Evolutionary conservation across 1,140 invertebrate species (phyloP), one percentile per base, ranked within the genome.

Genomic region (Bombus waltoni): DNA sequence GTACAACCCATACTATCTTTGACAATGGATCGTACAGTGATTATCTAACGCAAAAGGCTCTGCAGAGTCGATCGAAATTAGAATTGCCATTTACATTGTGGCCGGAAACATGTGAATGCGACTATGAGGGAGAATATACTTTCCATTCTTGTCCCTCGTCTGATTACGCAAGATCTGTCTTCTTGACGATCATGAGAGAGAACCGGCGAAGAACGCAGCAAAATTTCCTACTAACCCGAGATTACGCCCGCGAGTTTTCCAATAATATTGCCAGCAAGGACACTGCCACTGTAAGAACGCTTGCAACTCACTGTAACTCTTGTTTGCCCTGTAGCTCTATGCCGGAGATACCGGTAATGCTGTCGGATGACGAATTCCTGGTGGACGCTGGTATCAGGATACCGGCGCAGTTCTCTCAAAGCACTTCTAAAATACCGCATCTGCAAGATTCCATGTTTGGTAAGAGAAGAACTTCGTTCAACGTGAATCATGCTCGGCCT

Each of bases 361-460:
- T 95, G 35, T 89, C 94, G 72, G 93, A 95, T 66, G 94, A 95
- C 78, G 96, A 96, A 75, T 96, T 96, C 86, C 93, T 96, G 78
- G 95, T 96, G 11, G 95, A 96, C 77, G 94, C 96, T 5, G 96
- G 95, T 15, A 95, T 96, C 44, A 94, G 94, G 62, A 96, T 96
- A 71, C 94, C 94, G 0, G 85, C 88, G 0, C 94, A 95, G 73
- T 86, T 95, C n/a, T 88, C 92, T 3, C 93, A 92, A n/a, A 80
- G 92, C 88, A 40, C 83, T 87, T 66, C 94, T 92, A 62, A 95
- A 71, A 95, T 95, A 73, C 94, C 94, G 4, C 94, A 94, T 65
- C 75, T 94, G 0, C 93, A 93, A 70, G 93, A 95, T 44, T 92
- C 94, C 4, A 66, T 89, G 4, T 90, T 93, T 4, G 92, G 92